phyloP scores from a whole-genome alignment of 2,113 vertebrate species.

The Periophthalmus modestus region DNA sequence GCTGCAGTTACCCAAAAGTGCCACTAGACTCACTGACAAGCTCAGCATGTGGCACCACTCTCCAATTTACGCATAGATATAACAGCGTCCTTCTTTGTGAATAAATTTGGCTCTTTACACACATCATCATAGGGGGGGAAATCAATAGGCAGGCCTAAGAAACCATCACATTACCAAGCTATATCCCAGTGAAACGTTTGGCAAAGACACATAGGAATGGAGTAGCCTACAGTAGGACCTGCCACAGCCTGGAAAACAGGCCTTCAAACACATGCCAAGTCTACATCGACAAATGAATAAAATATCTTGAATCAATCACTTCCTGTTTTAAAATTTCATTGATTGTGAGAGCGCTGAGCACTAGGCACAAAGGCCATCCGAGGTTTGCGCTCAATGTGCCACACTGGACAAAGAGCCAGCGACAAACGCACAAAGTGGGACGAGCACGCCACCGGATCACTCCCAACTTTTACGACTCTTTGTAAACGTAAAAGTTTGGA shows the following conservation, averaged over 20 bases:
- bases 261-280: conserved; percentile 36
- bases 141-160: not conserved
- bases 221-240: conserved; percentile 11
- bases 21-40: conserved; percentile 47
- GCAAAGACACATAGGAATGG: conserved; percentile 6
- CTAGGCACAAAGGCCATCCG: not conserved
- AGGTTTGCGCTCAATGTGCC: conserved; percentile 11
- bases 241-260: conserved; percentile 28
- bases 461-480: conserved; percentile 49
- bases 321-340: not conserved
- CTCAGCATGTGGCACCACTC: conserved; percentile 54
- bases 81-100: conserved; percentile 31
- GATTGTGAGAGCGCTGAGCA: fast-evolving
- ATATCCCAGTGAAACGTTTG: not conserved
- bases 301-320: not conserved
- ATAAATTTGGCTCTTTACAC: not conserved
- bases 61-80: conserved; percentile 22
- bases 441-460: not conserved
- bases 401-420: conserved; percentile 66
- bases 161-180: not conserved
- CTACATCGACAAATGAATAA: not conserved
- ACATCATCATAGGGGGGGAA: not conserved
- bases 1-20: conserved; percentile 47
- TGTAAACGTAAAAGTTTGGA: fast-evolving
- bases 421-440: conserved; percentile 53